A percentile compares a stretch with the other conserved stretches of the same genome.
phyloP scores from a whole-genome alignment of 2,797 vertebrate species.

The Catharus ustulatus region DNA sequence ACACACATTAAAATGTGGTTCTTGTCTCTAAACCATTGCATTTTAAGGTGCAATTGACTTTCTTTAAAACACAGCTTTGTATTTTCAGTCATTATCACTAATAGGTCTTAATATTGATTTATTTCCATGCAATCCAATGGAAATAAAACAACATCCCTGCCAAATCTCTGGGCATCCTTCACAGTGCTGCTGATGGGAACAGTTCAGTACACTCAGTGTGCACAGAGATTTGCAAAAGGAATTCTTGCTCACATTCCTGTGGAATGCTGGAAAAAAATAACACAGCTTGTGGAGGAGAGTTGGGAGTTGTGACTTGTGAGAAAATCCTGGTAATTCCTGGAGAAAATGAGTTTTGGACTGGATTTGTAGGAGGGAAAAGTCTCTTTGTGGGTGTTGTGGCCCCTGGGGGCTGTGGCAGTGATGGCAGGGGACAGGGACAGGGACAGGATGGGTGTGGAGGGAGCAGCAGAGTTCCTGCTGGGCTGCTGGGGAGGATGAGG shows the following conservation, averaged over 20 bases:
- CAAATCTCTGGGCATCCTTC: constrained; percentile 19
- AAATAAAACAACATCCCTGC: too few species aligned
- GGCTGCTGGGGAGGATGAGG: not conserved
- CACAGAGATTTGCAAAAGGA: not conserved
- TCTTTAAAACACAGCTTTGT: not conserved
- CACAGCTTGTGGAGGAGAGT: not conserved
- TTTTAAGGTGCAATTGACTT: not conserved
- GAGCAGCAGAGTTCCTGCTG: not conserved
- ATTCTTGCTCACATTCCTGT: not conserved
- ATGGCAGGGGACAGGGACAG: not conserved
- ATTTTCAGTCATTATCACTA: constrained; percentile 34
- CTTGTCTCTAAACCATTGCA: not conserved
- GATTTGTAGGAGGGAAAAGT: not conserved
- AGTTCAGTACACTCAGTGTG: not conserved
- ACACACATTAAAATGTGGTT: not conserved
- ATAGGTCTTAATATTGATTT: constrained; percentile 35
- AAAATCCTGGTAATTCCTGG: fast-evolving
- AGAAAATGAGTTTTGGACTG: not conserved
- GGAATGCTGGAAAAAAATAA: not conserved
- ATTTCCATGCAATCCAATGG: not conserved
- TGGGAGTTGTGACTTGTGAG: not conserved
- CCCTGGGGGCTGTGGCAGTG: not conserved
- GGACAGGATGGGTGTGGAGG: not conserved
- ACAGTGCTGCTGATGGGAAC: not conserved
- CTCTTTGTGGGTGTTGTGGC: fast-evolving